Evolutionary conservation across 2,888 invertebrate genomes (phyloP).

Genomic region (Cryptocephalus primarius): DNA sequence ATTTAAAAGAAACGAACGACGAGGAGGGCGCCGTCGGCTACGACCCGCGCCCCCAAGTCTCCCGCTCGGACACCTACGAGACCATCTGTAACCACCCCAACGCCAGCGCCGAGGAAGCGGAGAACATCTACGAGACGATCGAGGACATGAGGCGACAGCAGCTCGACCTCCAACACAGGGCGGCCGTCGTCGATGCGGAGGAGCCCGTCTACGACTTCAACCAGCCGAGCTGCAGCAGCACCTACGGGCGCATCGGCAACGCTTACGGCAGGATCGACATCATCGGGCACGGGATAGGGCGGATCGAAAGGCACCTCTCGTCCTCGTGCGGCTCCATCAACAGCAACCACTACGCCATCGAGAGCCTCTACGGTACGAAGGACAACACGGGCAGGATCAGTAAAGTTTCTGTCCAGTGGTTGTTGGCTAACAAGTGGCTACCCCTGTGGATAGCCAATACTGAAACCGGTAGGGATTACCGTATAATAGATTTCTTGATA

Average conservation of each 20-base stretch:
- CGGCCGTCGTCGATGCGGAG: constrained; percentile 4
- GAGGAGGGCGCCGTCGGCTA: constrained; percentile 46
- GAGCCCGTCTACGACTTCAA: constrained; percentile 24
- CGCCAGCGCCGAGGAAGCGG: constrained; percentile 28
- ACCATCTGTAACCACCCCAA: constrained; percentile 37
- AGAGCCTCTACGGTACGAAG: constrained; percentile 33
- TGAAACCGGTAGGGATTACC: constrained; percentile 33
- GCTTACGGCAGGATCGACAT: constrained; percentile 46
- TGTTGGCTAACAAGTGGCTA: constrained; percentile 55
- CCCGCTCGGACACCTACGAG: constrained; percentile 40
- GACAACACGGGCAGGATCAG: constrained; percentile 42
- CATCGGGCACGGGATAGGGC: constrained; percentile 40
- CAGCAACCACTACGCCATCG: constrained; percentile 37
- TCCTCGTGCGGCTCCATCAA: constrained; percentile 53
- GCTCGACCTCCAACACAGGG: constrained; percentile 8
- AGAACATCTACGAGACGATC: constrained; percentile 46
- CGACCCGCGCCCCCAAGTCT: constrained; percentile 13
- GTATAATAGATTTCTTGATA: constrained; percentile 31
- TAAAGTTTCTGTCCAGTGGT: constrained; percentile 53
- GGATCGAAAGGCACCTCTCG: constrained; percentile 50
- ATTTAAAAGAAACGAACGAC: constrained; percentile 43
- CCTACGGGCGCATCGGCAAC: constrained; percentile 36
- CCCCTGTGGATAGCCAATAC: constrained; percentile 49
- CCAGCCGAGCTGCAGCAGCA: constrained; percentile 27
- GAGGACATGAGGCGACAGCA: constrained; percentile 36